phyloP scores from a whole-genome alignment of 2,113 vertebrate genomes.

The Gavialis gangeticus region DNA sequence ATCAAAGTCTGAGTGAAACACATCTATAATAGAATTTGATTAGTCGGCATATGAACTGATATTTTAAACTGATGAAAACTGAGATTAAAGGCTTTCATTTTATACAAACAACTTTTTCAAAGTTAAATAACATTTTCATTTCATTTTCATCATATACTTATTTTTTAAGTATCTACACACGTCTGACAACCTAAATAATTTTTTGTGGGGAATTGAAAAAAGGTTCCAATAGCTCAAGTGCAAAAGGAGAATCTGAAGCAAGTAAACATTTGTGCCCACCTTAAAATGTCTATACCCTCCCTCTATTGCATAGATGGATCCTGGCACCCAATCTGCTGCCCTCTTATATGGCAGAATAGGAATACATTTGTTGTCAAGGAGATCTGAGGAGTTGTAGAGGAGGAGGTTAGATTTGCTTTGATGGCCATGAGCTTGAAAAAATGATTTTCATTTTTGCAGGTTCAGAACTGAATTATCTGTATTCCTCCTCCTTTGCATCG shows the following conservation, averaged over 20 bases:
- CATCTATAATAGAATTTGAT: conserved; percentile 58
- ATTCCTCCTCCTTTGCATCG: background rate
- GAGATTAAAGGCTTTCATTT: conserved; percentile 55
- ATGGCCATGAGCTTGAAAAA: background rate
- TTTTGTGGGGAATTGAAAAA: background rate
- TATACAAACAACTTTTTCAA: conserved; percentile 39
- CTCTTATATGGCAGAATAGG: background rate
- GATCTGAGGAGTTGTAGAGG: background rate
- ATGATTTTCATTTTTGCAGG: background rate
- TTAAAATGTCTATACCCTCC: background rate
- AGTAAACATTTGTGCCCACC: background rate
- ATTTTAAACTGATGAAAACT: conserved; percentile 57
- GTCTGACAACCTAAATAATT: background rate
- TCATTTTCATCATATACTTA: background rate
- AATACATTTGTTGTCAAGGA: background rate
- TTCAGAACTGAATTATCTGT: rapidly evolving
- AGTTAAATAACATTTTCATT: conserved; percentile 24
- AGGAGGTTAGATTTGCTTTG: background rate
- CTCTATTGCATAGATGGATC: background rate
- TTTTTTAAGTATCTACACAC: conserved; percentile 15
- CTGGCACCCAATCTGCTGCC: background rate
- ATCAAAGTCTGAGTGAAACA: background rate
- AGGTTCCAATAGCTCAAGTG: background rate
- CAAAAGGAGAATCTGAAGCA: background rate
- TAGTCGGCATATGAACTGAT: conserved; percentile 51